Evolutionary conservation across 1,140 invertebrate species (phyloP).

Genomic region (Capitella teleta): DNA sequence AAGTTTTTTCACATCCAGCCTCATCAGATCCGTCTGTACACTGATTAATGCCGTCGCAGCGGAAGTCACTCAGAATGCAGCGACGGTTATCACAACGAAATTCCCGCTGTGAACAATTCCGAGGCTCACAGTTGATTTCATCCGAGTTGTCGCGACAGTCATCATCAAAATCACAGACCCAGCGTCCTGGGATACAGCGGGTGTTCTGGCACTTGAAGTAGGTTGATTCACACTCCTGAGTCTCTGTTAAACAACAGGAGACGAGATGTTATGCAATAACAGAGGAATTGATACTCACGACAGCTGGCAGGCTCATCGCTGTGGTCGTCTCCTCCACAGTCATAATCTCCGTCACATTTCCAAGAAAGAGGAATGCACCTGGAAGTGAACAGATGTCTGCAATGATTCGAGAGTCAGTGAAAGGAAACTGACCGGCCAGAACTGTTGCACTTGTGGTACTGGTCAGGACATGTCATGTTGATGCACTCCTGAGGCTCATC

Average conservation of each 20-base stretch:
- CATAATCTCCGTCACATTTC: constrained; percentile 33
- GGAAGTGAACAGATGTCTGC: too few relatives aligned
- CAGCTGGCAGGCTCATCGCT: constrained; percentile 18
- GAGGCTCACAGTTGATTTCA: constrained; percentile 66
- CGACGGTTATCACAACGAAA: constrained; percentile 70
- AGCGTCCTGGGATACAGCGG: constrained; percentile 85
- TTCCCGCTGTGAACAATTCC: constrained; percentile 88
- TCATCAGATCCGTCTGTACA: constrained; percentile 92
- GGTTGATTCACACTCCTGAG: constrained; percentile 20
- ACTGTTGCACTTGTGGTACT: constrained; percentile 82
- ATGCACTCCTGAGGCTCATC: constrained; percentile 54
- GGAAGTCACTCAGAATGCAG: constrained; percentile 87
- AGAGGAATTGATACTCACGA: neutral
- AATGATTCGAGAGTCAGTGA: neutral
- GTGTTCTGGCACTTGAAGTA: constrained; percentile 56
- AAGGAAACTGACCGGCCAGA: too few relatives aligned
- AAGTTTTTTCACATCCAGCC: constrained; percentile 74
- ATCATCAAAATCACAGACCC: constrained; percentile 88
- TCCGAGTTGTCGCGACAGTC: constrained; percentile 92
- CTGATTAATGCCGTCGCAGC: constrained; percentile 89
- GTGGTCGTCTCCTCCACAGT: constrained; percentile 18
- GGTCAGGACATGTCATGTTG: constrained; percentile 51
- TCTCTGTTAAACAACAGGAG: constrained; percentile 1
- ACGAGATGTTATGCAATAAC: neutral
- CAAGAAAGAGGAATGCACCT: constrained; percentile 27